phyloP scores from a whole-genome alignment of 2,797 vertebrate genomes.

The Lerista edwardsae region DNA sequence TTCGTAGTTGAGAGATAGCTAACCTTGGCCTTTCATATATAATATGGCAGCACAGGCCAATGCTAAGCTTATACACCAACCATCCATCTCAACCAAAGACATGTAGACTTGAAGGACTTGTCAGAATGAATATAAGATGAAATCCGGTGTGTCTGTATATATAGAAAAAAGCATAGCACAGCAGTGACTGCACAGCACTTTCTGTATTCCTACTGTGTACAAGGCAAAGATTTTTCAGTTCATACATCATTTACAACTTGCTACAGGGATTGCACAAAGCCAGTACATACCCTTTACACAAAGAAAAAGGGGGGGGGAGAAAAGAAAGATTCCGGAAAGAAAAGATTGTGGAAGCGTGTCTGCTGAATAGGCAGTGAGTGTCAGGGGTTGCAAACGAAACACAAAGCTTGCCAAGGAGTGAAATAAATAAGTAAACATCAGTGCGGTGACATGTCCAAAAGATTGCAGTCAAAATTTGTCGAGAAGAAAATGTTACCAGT shows the following conservation, averaged over 20 bases:
- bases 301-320: slow-evolving; percentile 51
- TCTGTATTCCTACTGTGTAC: slow-evolving; percentile 77
- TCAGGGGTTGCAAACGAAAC: slow-evolving; percentile 57
- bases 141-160: slow-evolving; percentile 60
- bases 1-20: neutral
- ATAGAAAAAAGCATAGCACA: slow-evolving; percentile 65
- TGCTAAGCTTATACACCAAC: slow-evolving; percentile 32
- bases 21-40: slow-evolving; percentile 24
- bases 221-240: slow-evolving; percentile 77
- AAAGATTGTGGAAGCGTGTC: slow-evolving; percentile 51
- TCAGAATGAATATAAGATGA: slow-evolving; percentile 65
- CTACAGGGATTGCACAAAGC: slow-evolving; percentile 78
- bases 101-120: slow-evolving; percentile 66
- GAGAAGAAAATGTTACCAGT: neutral
- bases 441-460: slow-evolving; percentile 51
- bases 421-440: slow-evolving; percentile 68
- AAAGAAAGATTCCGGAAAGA: slow-evolving; percentile 60
- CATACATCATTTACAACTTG: slow-evolving; percentile 83
- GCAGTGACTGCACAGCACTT: slow-evolving; percentile 68
- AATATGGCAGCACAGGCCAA: slow-evolving; percentile 50
- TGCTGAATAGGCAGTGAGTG: slow-evolving; percentile 46
- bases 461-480: slow-evolving; percentile 28
- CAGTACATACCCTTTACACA: slow-evolving; percentile 70
- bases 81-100: slow-evolving; percentile 41
- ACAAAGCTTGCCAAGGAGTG: slow-evolving; percentile 49